Evolutionary conservation across 1,140 invertebrate species (phyloP), one percentile per base, ranked within the genome.

Genomic region (Atta texana): DNA sequence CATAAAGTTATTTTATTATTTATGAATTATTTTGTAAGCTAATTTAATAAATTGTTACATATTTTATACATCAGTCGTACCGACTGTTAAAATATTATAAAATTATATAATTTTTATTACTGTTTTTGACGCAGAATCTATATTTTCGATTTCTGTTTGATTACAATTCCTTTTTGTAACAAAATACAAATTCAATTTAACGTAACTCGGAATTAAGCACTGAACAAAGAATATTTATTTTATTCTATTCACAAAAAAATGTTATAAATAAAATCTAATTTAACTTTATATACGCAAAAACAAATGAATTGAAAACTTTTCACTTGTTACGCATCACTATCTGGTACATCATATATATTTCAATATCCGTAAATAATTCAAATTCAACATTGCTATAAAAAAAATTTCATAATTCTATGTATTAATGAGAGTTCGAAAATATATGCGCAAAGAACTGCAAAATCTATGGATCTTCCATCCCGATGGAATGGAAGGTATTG

Each of bases 301-400:
- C 59, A 16, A 31, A 49, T 21, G 10, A 82, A 18, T 72, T 44
- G 12, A 72, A 72, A 82, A 61, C 68, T 72, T 72, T 82, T 72
- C 16, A 72, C 10, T 82, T 71, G 78, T 44, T 49, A 71, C 55
- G 7, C 12, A 44, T 63, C 14, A 1, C n/a, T 61, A 49, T 61
- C 10, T 34, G 59, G 3, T 39, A 49, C 14, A 3, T n/a, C 4
- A 28, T n/a, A 53, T 21, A 53, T 44, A 34, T 66, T 76, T 77
- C 21, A n/a, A 53, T 64, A 85, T 77, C 66, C 21, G 59, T 53
- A 66, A 64, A 77, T 85, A 85, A 85, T 66, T 77, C 49, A 85
- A 66, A 85, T 72, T 69, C 44, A 49, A 44, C 34, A 12, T 18
- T 34, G 14, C 34, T 59, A 21, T 51, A 85, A 39, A 64, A 61